Conservation (phyloP, 2,797 vertebrate species). For the Notolepis coatsorum region DNA sequence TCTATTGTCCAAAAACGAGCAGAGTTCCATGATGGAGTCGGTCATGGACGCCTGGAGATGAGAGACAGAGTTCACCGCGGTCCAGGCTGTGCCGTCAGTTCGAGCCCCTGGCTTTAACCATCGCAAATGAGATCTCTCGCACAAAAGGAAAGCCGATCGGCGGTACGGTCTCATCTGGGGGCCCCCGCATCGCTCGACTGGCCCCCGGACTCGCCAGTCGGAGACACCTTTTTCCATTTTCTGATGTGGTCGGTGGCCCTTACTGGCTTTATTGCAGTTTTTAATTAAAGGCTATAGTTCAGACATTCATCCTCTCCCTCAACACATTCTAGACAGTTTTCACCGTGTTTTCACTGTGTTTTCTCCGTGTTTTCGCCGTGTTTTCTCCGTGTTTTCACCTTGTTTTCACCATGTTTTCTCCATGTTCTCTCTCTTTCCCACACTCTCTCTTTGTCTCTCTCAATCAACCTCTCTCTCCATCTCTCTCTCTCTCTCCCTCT, state of each 20-base stretch:
- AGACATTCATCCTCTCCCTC: conserved; percentile 64
- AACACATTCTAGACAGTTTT: conserved; percentile 51
- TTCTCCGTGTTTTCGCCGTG: conserved; percentile 4
- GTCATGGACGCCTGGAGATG: conserved; percentile 28
- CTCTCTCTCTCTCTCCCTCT: conserved; percentile 3
- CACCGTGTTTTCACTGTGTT: not conserved
- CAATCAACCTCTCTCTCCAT: conserved; percentile 3
- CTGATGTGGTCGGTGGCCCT: conserved; percentile 49
- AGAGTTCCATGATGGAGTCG: conserved; percentile 45
- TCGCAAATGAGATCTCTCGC: conserved; percentile 59
- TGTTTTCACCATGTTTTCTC: not conserved
- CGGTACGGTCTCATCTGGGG: conserved; percentile 33
- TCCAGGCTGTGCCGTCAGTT: conserved; percentile 25
- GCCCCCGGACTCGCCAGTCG: conserved; percentile 56
- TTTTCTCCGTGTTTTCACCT: conserved; percentile 54
- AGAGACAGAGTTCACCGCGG: conserved; percentile 28
- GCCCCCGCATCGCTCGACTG: conserved; percentile 49
- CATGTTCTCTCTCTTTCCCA: conserved; percentile 39
- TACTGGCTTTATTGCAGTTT: conserved; percentile 66
- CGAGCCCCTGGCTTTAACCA: conserved; percentile 44
- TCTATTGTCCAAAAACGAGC: conserved; percentile 18
- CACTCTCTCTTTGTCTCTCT: conserved; percentile 38
- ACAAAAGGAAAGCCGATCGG: conserved; percentile 38
- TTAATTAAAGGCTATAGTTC: conserved; percentile 61
- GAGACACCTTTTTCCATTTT: conserved; percentile 59